These are phyloP conservation scores for Agonopterix alstromeriana DNA, from an alignment of 2,888 invertebrate species.

Conservation along the genomic window DNA sequence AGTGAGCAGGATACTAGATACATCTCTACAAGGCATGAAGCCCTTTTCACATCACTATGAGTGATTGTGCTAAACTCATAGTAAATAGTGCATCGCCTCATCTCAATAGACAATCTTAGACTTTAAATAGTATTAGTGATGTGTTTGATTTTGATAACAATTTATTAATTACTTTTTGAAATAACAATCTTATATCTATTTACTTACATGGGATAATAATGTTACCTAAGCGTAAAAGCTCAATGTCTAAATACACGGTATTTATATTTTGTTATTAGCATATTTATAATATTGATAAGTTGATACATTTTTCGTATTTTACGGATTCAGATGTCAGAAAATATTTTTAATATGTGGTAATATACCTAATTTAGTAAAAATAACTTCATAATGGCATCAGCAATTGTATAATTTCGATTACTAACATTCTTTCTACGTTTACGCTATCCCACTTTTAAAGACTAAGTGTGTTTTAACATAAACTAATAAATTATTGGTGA, in stretches of 20 bases:
- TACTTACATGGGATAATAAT: conserved; percentile 32
- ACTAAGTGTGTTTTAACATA: conserved; percentile 48
- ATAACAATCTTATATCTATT: conserved; percentile 8
- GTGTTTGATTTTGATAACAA: conserved; percentile 8
- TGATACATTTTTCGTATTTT: too few relatives aligned
- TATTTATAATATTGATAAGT: conserved; percentile 2
- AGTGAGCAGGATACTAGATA: background rate
- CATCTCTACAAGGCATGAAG: conserved; percentile 22
- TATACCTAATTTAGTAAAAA: too few relatives aligned
- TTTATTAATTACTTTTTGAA: background rate
- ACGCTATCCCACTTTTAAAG: conserved; percentile 21
- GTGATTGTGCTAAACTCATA: conserved; percentile 77
- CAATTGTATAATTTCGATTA: background rate
- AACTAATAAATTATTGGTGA: conserved; percentile 19
- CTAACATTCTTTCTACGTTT: background rate
- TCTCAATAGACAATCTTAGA: conserved; percentile 51
- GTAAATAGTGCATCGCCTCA: conserved; percentile 59
- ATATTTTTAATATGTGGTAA: too few relatives aligned
- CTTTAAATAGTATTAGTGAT: conserved; percentile 19
- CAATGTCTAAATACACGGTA: too few relatives aligned
- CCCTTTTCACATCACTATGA: conserved; percentile 67
- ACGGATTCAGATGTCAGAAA: too few relatives aligned
- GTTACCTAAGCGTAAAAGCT: too few relatives aligned
- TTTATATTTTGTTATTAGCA: conserved; percentile 2
- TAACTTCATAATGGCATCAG: background rate